These are phyloP conservation scores for Apteryx mantelli DNA, from an alignment of 2,113 vertebrate species.

Conservation along the genomic window DNA sequence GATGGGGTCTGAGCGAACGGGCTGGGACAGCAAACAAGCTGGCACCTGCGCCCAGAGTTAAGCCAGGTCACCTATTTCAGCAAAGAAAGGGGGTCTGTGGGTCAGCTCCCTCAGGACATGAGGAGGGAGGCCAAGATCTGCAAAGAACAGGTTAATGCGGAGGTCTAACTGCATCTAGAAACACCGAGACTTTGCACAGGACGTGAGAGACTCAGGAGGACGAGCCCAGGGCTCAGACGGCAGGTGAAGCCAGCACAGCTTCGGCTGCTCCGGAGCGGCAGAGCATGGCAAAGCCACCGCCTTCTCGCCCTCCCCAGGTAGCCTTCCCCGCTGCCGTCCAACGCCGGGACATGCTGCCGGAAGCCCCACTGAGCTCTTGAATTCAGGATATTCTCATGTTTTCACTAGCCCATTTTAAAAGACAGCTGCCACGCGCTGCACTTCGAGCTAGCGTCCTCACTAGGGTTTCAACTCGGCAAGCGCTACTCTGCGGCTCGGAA, in stretches of 20 bases:
- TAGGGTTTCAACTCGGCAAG: neutral
- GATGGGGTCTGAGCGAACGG: neutral
- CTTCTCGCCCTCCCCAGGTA: accelerated
- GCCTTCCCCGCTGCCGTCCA: neutral
- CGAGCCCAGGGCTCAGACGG: neutral
- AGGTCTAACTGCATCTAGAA: neutral
- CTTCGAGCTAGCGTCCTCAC: neutral
- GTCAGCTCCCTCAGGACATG: neutral
- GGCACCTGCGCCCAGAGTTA: neutral
- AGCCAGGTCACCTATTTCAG: neutral
- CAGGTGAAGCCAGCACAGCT: neutral
- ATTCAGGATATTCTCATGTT: too few relatives aligned
- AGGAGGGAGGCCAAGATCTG: neutral
- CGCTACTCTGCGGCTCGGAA: neutral
- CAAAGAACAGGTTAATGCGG: neutral
- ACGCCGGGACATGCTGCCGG: neutral
- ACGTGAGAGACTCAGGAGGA: neutral
- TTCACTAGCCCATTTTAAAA: neutral
- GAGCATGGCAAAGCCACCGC: neutral
- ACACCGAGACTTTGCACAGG: accelerated
- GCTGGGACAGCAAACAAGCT: neutral
- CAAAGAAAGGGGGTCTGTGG: neutral
- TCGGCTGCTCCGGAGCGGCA: neutral
- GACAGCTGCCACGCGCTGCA: neutral
- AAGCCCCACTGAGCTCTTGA: neutral